Base-by-base conservation (phyloP, 2,113 vertebrate genomes). In the Centrocercus urophasianus region DNA sequence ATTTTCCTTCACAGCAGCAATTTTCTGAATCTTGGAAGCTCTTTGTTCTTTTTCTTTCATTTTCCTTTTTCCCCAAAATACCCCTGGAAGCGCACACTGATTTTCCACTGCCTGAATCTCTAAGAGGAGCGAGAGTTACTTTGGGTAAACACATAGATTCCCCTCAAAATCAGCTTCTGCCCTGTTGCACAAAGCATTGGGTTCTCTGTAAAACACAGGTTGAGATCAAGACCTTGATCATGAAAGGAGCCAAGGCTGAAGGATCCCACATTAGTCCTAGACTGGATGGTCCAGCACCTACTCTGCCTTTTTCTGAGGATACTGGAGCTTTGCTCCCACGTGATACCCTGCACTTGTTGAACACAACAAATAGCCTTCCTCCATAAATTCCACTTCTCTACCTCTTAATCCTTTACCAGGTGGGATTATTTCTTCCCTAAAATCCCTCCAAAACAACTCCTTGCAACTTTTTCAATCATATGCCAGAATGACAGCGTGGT, bases 11-110 rank as follows among this genome's bases (percentile, higher is more conserved):
- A 77, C 3, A 81, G 69, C 30, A 77, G 67, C 60, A 57, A 69
- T 40, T 80, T 43, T 64, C 75, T 52, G 19, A 71, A 50, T 34
- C 36, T 11, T 14, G 2, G 2, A 78, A 52, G 32, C 66, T 85
- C 54, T 59, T 13, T 20, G 54, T 59, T 54, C 52, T 54, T 54
- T 54, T 54, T 38, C 38, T 50, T 50, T 6, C 48, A 13, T 24
- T 13, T 74, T 6, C 34, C 11, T 6, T 1, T 1, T 4, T 8
- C 10, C 61, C 9, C 0, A 1, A 22, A 66, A 42, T n/a, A 80
- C 8, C 12, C 43, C 47, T 56, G 34, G 32, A 76, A 80, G 4
- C 9, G 42, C 42, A 88, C 47, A n/a, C 36, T 52, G 61, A 76
- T 71, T 36, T 65, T 79, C 22, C 11, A 40, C 8, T 79, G 47